These are phyloP conservation scores for Acropora tenuis DNA, from an alignment of 64 coral and sea anemone genomes.

Conservation along the genomic window DNA sequence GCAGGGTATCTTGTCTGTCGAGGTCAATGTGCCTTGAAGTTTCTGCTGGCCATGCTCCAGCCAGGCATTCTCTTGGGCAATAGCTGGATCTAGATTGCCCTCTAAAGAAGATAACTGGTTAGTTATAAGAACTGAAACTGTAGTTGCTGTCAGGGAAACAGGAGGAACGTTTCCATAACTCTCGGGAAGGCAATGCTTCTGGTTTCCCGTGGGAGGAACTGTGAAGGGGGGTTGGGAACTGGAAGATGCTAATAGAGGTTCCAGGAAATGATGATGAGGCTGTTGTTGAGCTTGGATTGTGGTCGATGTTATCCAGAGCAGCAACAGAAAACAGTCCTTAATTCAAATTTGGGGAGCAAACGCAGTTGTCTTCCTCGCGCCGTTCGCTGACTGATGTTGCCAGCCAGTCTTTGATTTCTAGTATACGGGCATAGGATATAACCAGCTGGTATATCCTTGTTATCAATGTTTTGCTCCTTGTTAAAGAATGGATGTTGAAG, in stretches of 20 bases:
- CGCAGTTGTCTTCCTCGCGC: slow-evolving; percentile 52
- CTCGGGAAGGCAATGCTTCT: slow-evolving; percentile 30
- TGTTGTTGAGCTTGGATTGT: slow-evolving; percentile 63
- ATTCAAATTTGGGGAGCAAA: slow-evolving; percentile 41
- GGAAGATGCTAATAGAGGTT: slow-evolving; percentile 58
- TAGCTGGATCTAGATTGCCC: not conserved
- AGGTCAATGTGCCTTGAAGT: not conserved
- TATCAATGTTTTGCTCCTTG: slow-evolving; percentile 64
- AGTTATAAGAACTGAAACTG: slow-evolving; percentile 1
- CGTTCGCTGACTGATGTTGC: slow-evolving; percentile 40
- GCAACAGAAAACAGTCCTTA: slow-evolving; percentile 57
- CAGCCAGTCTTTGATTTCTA: slow-evolving; percentile 40
- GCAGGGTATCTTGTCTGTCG: slow-evolving; percentile 39
- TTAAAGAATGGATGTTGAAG: slow-evolving; percentile 54
- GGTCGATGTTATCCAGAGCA: slow-evolving; percentile 64
- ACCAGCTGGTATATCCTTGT: slow-evolving; percentile 50
- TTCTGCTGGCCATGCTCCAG: not conserved
- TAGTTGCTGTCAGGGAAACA: not conserved
- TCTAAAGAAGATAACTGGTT: not conserved
- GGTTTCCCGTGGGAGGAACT: slow-evolving; percentile 4
- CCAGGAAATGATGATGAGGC: slow-evolving; percentile 62
- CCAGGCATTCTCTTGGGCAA: not conserved
- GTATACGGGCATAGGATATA: slow-evolving; percentile 60
- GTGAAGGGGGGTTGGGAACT: slow-evolving; percentile 35
- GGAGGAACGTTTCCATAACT: slow-evolving; percentile 44